Evolutionary conservation across 2,113 vertebrate species (phyloP).

Genomic region (Microcebus murinus): DNA sequence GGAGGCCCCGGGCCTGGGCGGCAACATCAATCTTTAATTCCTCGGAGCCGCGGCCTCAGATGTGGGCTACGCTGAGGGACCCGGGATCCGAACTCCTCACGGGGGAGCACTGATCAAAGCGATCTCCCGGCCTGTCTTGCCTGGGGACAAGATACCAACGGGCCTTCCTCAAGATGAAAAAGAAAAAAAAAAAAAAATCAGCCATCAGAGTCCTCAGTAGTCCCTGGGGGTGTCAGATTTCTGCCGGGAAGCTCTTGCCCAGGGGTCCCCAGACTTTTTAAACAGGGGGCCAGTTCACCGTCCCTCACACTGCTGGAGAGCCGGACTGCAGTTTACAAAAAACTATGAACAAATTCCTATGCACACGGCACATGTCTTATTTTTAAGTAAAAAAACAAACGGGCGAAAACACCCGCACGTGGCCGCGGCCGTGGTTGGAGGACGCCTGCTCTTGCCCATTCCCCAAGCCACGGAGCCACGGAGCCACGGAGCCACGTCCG

Average conservation of each 20-base stretch:
- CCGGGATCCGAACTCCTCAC: not conserved
- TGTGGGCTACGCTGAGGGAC: not conserved
- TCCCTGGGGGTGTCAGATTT: not conserved
- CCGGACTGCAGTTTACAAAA: no score
- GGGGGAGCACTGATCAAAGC: not conserved
- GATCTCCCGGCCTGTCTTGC: not conserved
- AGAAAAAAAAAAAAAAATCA: not conserved
- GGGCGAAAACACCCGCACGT: no score
- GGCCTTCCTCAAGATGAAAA: not conserved
- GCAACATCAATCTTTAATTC: not conserved
- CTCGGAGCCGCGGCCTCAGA: not conserved
- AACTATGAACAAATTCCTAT: no score
- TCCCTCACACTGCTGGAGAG: no score
- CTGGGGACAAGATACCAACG: not conserved
- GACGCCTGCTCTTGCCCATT: not conserved
- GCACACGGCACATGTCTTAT: no score
- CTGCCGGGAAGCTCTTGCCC: not conserved
- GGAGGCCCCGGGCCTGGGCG: not conserved
- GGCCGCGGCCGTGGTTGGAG: no score
- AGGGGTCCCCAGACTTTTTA: no score
- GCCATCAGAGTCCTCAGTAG: not conserved
- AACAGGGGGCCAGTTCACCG: no score
- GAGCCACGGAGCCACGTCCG: no score
- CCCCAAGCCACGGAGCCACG: not conserved
- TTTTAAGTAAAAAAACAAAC: no score